Conservation (phyloP, 1,140 invertebrate genomes). For the Neoseiulus cucumeris region DNA sequence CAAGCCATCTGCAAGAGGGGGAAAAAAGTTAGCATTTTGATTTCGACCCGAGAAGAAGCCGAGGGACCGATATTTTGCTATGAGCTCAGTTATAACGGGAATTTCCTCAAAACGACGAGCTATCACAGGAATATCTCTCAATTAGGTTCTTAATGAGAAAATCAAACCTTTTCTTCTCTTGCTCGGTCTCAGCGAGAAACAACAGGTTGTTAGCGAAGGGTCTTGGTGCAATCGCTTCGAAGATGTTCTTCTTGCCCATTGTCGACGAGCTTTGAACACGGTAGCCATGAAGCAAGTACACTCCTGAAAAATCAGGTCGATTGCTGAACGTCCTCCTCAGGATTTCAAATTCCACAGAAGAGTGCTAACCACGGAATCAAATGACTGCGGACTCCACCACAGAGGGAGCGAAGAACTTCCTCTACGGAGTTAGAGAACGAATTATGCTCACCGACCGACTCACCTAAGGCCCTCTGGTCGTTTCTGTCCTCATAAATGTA, state of each 20-base stretch:
- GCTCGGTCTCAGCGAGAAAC: slow-evolving; percentile 78
- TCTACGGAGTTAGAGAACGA: too few species aligned
- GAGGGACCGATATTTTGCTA: neutral
- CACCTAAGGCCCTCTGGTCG: slow-evolving; percentile 43
- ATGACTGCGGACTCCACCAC: neutral
- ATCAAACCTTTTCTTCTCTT: slow-evolving; percentile 63
- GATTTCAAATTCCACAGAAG: neutral
- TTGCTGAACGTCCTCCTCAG: neutral
- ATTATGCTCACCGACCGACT: neutral
- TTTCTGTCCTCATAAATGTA: slow-evolving; percentile 79
- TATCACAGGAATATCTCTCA: neutral
- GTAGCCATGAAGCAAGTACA: slow-evolving; percentile 83
- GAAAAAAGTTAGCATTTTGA: neutral
- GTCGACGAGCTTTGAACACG: slow-evolving; percentile 46
- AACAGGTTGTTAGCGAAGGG: slow-evolving; percentile 65
- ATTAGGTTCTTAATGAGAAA: neutral
- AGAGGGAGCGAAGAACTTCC: too few species aligned
- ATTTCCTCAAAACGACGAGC: neutral
- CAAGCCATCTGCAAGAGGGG: neutral
- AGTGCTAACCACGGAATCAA: neutral
- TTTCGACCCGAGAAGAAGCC: neutral
- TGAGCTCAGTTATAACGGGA: neutral
- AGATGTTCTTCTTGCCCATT: slow-evolving; percentile 59
- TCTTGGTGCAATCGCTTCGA: slow-evolving; percentile 72
- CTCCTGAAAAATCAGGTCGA: slow-evolving; percentile 34